phyloP scores from a whole-genome alignment of 1,140 invertebrate species.

The Dendroctonus valens region DNA sequence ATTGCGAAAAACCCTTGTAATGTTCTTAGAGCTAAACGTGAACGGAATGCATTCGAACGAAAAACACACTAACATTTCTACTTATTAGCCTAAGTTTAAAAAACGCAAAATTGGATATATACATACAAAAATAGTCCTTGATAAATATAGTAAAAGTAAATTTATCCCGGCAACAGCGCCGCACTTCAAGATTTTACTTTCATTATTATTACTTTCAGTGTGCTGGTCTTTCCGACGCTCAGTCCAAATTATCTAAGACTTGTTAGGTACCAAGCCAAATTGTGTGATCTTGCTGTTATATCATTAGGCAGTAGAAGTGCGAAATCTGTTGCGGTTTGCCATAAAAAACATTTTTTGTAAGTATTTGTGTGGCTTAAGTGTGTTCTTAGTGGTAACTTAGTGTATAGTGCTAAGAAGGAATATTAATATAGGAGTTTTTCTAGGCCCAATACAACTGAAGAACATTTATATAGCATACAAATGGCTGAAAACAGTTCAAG shows the following conservation, averaged over 20 bases:
- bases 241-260: conserved; percentile 43
- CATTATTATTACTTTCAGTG: conserved; percentile 46
- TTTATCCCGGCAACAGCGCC: background rate
- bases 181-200: conserved; percentile 42
- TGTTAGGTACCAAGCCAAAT: conserved; percentile 42
- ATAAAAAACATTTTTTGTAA: conserved; percentile 39
- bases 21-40: no score
- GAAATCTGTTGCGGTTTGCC: conserved; percentile 41
- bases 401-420: no score
- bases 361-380: conserved; percentile 3
- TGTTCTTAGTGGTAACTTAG: no score
- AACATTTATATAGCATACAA: conserved; percentile 12
- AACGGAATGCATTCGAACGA: no score
- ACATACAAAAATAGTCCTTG: background rate
- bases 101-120: background rate
- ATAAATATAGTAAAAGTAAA: background rate
- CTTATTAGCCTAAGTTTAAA: background rate
- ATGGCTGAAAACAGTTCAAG: conserved; percentile 32
- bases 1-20: no score
- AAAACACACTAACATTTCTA: background rate
- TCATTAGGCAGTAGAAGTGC: conserved; percentile 32
- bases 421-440: background rate
- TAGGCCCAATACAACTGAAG: conserved; percentile 16
- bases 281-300: conserved; percentile 43
- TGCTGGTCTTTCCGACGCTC: conserved; percentile 43